Conservation (phyloP, 2,888 invertebrate species). For the Lottia gigantea region DNA sequence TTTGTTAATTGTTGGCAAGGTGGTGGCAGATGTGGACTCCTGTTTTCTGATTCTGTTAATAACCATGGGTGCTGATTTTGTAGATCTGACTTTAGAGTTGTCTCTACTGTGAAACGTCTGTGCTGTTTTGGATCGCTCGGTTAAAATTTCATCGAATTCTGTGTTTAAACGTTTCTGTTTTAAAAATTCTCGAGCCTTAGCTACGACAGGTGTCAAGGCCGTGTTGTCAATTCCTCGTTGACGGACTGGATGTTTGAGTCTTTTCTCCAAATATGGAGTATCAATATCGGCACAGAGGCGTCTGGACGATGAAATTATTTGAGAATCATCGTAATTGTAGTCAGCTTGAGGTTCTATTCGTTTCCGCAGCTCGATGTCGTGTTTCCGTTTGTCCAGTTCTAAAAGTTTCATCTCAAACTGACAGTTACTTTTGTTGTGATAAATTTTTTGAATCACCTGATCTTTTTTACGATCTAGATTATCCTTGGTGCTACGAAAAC, state of each 20-base stretch:
- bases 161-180: slow-evolving; percentile 30
- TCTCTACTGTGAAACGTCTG: background rate
- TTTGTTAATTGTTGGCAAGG: background rate
- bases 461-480: slow-evolving; percentile 47
- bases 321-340: slow-evolving; percentile 55
- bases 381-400: slow-evolving; percentile 53
- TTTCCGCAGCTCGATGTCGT: slow-evolving; percentile 50
- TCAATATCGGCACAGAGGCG: slow-evolving; percentile 48
- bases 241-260: slow-evolving; percentile 46
- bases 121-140: background rate
- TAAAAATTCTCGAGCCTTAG: slow-evolving; percentile 47
- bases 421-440: slow-evolving; percentile 48
- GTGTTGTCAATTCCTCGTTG: slow-evolving; percentile 43
- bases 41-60: background rate
- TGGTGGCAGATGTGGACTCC: background rate
- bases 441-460: slow-evolving; percentile 44
- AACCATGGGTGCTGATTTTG: background rate
- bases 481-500: slow-evolving; percentile 38
- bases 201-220: slow-evolving; percentile 48
- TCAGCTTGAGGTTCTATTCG: slow-evolving; percentile 51
- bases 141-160: slow-evolving; percentile 19
- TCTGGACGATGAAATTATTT: slow-evolving; percentile 48
- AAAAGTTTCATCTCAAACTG: slow-evolving; percentile 58
- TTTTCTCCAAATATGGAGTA: slow-evolving; percentile 50
- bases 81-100: background rate